phyloP scores from a whole-genome alignment of 1,140 invertebrate species.

The Drosophila watanabei region DNA sequence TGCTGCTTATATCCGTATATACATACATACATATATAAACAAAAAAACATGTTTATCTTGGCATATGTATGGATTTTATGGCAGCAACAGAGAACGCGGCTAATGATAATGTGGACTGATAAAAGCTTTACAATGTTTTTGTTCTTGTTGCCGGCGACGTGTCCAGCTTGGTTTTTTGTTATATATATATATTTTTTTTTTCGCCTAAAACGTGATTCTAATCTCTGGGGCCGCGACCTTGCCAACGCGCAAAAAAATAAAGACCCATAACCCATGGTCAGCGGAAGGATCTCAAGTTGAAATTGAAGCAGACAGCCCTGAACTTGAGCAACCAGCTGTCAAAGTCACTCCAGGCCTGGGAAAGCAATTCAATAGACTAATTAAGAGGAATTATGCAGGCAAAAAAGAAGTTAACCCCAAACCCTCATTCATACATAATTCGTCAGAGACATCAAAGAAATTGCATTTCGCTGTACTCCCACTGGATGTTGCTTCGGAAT shows the following conservation, averaged over 20 bases:
- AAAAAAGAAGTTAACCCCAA: conserved; percentile 11
- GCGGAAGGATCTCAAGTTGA: conserved; percentile 17
- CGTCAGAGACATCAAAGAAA: conserved; percentile 63
- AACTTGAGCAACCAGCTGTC: conserved; percentile 40
- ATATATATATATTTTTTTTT: too few species aligned
- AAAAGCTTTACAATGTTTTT: conserved; percentile 77
- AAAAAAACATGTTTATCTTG: conserved; percentile 7
- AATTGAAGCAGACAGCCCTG: conserved; percentile 22
- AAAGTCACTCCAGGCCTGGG: conserved; percentile 30
- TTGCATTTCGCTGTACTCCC: conserved; percentile 50
- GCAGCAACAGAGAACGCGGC: conserved; percentile 29
- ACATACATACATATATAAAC: background rate
- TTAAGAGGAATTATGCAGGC: conserved; percentile 51
- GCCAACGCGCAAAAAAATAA: conserved; percentile 23
- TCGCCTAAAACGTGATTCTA: conserved; percentile 63
- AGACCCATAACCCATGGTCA: conserved; percentile 1
- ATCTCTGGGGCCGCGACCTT: conserved; percentile 46
- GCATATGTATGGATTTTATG: conserved; percentile 48
- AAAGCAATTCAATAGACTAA: conserved; percentile 40
- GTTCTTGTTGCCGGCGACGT: conserved; percentile 41
- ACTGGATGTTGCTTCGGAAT: conserved; percentile 27
- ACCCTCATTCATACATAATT: conserved; percentile 48
- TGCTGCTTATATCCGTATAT: conserved; percentile 10
- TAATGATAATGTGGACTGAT: conserved; percentile 72
- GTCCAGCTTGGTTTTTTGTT: conserved; percentile 46